Conservation (phyloP, 2,113 vertebrate genomes). For the Upupa epops region DNA sequence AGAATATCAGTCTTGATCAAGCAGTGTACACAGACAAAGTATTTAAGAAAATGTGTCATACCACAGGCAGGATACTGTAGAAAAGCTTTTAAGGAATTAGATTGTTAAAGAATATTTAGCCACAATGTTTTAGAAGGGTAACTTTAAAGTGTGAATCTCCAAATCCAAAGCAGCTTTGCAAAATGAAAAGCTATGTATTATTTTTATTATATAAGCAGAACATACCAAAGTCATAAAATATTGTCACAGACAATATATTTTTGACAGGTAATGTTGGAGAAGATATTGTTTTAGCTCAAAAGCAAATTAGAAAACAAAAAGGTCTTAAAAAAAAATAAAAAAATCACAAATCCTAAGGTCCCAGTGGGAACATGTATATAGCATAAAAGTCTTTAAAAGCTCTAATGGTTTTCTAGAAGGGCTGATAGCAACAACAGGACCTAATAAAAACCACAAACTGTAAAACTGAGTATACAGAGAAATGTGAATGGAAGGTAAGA, state of each 20-base stretch:
- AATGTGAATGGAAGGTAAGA: neutral
- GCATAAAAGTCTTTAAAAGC: neutral
- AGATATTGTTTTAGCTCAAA: neutral
- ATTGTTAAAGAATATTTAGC: neutral
- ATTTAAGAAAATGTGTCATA: neutral
- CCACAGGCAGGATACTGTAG: neutral
- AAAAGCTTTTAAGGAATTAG: neutral
- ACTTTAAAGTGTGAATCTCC: neutral
- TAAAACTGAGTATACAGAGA: neutral
- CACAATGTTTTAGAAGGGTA: neutral
- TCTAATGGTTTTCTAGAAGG: neutral
- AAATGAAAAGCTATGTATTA: neutral
- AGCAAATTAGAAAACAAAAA: neutral
- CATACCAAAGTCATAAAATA: neutral
- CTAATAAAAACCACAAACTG: neutral
- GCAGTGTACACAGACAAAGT: neutral
- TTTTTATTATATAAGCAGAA: neutral
- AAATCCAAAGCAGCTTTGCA: neutral
- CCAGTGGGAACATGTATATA: accelerated
- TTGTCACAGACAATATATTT: neutral
- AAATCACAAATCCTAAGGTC: neutral
- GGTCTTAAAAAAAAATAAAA: neutral
- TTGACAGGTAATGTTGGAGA: neutral
- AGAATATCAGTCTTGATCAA: neutral
- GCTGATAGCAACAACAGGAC: neutral